phyloP scores from a whole-genome alignment of 2,113 vertebrate genomes.

The Microtus pennsylvanicus region DNA sequence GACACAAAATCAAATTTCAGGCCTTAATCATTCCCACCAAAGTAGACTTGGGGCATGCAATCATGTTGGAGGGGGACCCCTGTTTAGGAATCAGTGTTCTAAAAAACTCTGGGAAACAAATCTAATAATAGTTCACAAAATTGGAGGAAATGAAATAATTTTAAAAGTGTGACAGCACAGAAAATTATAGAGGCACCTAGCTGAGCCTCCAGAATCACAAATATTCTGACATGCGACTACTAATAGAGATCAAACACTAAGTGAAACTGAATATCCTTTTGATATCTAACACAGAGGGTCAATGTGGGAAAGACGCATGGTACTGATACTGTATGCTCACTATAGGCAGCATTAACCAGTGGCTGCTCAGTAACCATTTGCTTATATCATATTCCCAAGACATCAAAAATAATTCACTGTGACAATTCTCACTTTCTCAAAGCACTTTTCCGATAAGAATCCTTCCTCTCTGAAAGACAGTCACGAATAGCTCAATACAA shows the following conservation, averaged over 20 bases:
- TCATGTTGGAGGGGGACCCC: rapidly evolving
- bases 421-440: constrained; percentile 55
- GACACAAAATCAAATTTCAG: background rate
- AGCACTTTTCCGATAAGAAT: constrained; percentile 12
- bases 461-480: constrained; percentile 9
- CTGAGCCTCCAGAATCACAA: background rate
- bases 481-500: background rate
- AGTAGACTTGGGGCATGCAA: rapidly evolving
- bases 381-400: constrained; percentile 38
- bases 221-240: background rate
- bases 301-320: background rate
- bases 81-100: background rate
- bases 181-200: background rate
- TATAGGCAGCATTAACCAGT: background rate
- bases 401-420: constrained; percentile 61
- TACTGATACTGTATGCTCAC: background rate
- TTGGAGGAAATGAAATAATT: background rate
- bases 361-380: background rate
- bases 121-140: background rate
- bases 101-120: background rate
- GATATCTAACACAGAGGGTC: background rate
- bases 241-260: background rate
- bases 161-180: background rate
- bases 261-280: background rate
- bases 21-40: rapidly evolving